A percentile compares a stretch with the other conserved stretches of the same genome.
These are phyloP conservation scores for Aquatica leii DNA, from an alignment of 2,888 invertebrate species.

Conservation along the genomic window DNA sequence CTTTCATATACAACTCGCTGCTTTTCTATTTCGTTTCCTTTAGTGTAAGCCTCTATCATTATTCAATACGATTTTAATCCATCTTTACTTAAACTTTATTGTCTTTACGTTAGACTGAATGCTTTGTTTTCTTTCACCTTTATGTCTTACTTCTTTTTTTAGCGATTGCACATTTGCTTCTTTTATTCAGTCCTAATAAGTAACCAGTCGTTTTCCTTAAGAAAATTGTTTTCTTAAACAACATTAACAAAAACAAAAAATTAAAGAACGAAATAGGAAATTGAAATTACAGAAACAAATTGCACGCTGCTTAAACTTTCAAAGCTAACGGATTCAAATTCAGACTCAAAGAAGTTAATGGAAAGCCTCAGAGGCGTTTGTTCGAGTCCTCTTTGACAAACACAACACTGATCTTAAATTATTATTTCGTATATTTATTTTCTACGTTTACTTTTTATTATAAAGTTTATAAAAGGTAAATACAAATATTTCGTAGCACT, in stretches of 20 bases:
- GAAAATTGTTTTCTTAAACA: conserved; percentile 13
- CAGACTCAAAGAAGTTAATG: conserved; percentile 61
- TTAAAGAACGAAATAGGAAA: conserved; percentile 42
- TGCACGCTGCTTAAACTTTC: conserved; percentile 43
- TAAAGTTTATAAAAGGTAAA: conserved; percentile 39
- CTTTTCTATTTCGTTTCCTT: conserved; percentile 52
- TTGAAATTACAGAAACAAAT: conserved; percentile 49
- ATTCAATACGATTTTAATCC: conserved; percentile 52
- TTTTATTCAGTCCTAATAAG: not conserved
- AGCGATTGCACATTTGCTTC: conserved; percentile 1
- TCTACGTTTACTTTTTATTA: conserved; percentile 52
- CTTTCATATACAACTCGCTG: conserved; percentile 52
- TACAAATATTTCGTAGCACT: conserved; percentile 34
- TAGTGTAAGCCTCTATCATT: conserved; percentile 49
- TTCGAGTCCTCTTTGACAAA: conserved; percentile 59
- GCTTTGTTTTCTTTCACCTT: conserved; percentile 28
- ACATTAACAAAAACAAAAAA: conserved; percentile 37
- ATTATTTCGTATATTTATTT: conserved; percentile 53
- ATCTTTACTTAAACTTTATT: conserved; percentile 43
- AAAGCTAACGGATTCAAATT: conserved; percentile 40
- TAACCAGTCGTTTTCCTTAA: not conserved
- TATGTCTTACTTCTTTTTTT: conserved; percentile 31
- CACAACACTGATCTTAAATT: conserved; percentile 54
- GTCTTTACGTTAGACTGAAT: conserved; percentile 43
- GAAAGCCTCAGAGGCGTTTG: conserved; percentile 68